Conservation (phyloP, 2,888 invertebrate genomes). For the Hemithea aestivaria region DNA sequence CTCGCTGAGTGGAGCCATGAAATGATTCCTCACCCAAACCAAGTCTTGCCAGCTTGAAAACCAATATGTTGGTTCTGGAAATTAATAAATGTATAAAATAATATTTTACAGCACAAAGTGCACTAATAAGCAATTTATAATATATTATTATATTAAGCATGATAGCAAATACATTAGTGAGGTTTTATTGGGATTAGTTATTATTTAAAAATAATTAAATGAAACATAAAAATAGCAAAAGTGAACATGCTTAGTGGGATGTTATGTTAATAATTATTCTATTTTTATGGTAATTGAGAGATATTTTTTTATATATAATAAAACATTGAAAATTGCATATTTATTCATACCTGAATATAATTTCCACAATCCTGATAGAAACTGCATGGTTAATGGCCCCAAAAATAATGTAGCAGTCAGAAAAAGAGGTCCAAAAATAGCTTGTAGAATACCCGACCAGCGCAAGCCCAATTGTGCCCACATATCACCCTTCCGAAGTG, state of each 20-base stretch:
- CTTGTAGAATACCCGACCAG: constrained; percentile 84
- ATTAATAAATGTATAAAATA: constrained; percentile 1
- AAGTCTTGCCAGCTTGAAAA: constrained; percentile 84
- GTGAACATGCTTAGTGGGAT: no score
- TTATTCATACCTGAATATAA: constrained; percentile 81
- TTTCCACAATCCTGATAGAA: constrained; percentile 83
- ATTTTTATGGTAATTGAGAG: no score
- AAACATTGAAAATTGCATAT: not conserved
- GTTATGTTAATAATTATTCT: no score
- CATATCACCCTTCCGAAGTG: constrained; percentile 80
- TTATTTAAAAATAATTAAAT: no score
- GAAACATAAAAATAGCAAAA: no score
- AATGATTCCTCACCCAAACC: constrained; percentile 92
- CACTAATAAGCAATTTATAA: no score
- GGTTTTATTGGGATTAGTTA: no score
- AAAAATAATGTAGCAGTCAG: constrained; percentile 89
- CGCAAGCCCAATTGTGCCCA: constrained; percentile 87
- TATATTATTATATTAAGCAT: no score
- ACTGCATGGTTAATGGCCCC: constrained; percentile 89
- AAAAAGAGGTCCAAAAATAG: constrained; percentile 85
- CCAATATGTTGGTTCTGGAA: constrained; percentile 86
- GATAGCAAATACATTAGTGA: no score
- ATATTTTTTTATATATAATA: no score
- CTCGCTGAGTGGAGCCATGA: constrained; percentile 95
- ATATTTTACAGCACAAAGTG: no score